Percentiles rank a stretch among this genome's conserved stretches.
Conservation (phyloP, 2,797 vertebrate genomes). For the Crenichthys baileyi region DNA sequence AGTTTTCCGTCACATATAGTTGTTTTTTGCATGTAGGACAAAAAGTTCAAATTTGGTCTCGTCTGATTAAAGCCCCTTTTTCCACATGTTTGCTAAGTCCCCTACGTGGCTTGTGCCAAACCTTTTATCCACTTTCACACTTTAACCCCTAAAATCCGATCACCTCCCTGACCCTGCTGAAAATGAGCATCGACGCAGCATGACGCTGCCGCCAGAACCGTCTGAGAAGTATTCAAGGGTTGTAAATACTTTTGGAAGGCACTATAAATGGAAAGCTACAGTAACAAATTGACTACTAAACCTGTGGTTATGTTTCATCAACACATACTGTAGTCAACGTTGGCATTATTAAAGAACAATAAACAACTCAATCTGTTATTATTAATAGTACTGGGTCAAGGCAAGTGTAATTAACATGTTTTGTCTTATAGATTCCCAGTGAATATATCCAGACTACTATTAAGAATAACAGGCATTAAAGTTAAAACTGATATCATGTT, state of each 20-base stretch:
- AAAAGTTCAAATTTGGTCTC: not conserved
- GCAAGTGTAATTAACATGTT: not conserved
- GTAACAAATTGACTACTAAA: not conserved
- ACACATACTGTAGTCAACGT: not conserved
- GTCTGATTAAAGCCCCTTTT: too few relatives aligned
- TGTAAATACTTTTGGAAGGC: conserved; percentile 1
- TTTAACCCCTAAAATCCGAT: not conserved
- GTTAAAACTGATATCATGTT: not conserved
- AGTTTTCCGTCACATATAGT: not conserved
- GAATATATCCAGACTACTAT: not conserved
- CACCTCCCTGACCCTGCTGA: not conserved
- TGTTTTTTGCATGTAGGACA: not conserved
- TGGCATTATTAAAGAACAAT: not conserved
- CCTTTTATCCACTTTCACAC: not conserved
- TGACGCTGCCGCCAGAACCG: not conserved
- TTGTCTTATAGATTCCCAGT: not conserved
- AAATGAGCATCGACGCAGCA: not conserved
- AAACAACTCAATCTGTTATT: conserved; percentile 5
- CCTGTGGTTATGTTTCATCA: not conserved
- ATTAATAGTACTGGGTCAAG: conserved; percentile 5
- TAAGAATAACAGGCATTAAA: not conserved
- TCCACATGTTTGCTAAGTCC: too few relatives aligned
- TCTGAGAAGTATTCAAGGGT: not conserved
- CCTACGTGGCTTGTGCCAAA: too few relatives aligned
- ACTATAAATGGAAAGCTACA: not conserved